phyloP scores from a whole-genome alignment of 2,888 invertebrate species.

The Poecilus cupreus region DNA sequence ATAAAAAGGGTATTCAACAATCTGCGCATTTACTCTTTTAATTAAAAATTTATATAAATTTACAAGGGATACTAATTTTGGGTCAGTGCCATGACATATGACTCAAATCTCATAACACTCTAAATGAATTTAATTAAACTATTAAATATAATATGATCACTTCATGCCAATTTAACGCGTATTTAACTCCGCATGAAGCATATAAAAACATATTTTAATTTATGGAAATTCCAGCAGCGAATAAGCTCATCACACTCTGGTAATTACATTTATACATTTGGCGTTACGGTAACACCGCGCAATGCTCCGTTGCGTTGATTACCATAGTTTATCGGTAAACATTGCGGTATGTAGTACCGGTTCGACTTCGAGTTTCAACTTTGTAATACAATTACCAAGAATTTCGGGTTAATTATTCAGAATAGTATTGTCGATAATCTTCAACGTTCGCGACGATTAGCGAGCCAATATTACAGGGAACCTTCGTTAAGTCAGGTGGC shows the following conservation, averaged over 20 bases:
- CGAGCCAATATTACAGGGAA: background rate
- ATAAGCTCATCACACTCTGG: background rate
- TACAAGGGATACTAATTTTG: no score
- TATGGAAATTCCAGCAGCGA: background rate
- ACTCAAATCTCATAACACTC: no score
- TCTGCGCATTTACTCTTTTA: no score
- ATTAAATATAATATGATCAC: background rate
- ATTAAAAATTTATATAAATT: no score
- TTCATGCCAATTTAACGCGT: background rate
- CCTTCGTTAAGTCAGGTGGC: no score
- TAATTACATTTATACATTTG: background rate
- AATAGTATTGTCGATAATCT: background rate
- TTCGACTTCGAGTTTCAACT: background rate
- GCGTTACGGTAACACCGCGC: background rate
- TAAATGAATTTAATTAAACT: background rate
- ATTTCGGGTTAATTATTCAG: constrained; percentile 18
- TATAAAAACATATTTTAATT: background rate
- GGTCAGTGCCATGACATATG: no score
- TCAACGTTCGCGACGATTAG: background rate
- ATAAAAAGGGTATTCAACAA: no score
- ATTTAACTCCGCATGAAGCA: background rate
- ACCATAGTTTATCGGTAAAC: constrained; percentile 12
- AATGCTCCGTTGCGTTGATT: background rate
- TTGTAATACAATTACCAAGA: constrained; percentile 1
- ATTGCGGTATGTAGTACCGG: background rate